Evolutionary conservation across 2,113 vertebrate genomes (phyloP), one percentile per base, ranked within the genome.

Genomic region (Hucho hucho): DNA sequence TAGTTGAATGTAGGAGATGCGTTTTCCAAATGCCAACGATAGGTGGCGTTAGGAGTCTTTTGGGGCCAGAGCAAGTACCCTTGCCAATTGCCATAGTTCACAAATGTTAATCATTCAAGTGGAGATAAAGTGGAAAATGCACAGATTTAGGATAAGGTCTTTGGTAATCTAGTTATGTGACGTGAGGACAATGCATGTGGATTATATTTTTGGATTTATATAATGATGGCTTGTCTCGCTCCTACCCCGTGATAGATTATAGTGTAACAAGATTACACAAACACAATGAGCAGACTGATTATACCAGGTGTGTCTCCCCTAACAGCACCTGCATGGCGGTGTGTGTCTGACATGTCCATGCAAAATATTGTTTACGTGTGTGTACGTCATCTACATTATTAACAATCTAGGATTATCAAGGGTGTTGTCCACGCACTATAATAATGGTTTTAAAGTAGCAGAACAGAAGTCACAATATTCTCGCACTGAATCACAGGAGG

Each of bases 151-250:
- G 71, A 64, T 25, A 46, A 43, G 29, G 29, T 64, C 29, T 80
- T 76, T 79, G 73, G 72, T 84, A 79, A 87, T 88, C 81, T 81
- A 78, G 80, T 87, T 76, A 87, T 63, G 12, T 20, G 29, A 47
- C 49, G 75, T 77, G 67, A 80, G 86, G 77, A 74, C 83, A 80
- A 79, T 83, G 83, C 9, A 46, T 24, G 49, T 65, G 20, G 24
- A 84, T 84, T 84, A 84, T 84, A 61, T 79, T 71, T 84, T 74
- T 82, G 77, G 29, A 64, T 70, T 61, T 61, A 61, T 16, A n/a
- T 4, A 70, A 32, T n/a, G 16, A 43, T 20, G 18, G 68, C 37
- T 37, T 68, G 70, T 67, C 11, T 69, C 56, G 9, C 20, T 69
- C 29, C 64, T 47, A 65, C 69, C 69, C 70, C 56, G 43, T 47